Conservation (phyloP, 1,140 invertebrate species). For the Ditylenchus dipsaci region DNA sequence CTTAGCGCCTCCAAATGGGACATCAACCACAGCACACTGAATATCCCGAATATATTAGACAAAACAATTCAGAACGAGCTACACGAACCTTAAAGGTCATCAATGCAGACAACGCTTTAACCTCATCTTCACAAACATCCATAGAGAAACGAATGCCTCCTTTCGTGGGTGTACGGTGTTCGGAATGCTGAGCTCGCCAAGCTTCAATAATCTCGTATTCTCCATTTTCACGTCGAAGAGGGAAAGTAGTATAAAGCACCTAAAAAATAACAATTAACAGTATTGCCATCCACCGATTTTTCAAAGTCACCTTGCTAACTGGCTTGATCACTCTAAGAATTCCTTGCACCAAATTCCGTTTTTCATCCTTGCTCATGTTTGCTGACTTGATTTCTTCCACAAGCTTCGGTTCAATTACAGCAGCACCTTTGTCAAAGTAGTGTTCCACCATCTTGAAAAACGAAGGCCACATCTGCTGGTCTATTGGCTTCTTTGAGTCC, state of each 20-base stretch:
- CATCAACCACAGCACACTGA: constrained; percentile 80
- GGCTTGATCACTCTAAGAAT: constrained; percentile 44
- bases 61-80: no score
- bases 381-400: constrained; percentile 58
- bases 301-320: constrained; percentile 41
- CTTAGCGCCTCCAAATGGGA: constrained; percentile 85
- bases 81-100: constrained; percentile 83
- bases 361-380: constrained; percentile 28
- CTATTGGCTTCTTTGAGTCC: constrained; percentile 54
- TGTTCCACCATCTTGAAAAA: constrained; percentile 58
- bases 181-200: constrained; percentile 90
- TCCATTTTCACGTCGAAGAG: constrained; percentile 85
- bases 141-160: constrained; percentile 81
- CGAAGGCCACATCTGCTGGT: constrained; percentile 52
- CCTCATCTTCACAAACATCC: constrained; percentile 84
- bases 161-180: constrained; percentile 59
- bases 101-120: constrained; percentile 87
- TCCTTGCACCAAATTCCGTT: constrained; percentile 43
- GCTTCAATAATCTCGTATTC: constrained; percentile 94
- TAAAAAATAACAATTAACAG: constrained; percentile 21
- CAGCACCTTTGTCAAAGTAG: constrained; percentile 58
- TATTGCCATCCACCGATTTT: no score
- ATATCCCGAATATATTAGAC: no score
- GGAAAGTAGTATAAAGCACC: constrained; percentile 73
- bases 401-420: constrained; percentile 59